Base-by-base conservation (phyloP, 2,888 invertebrate genomes). In the Parnassius mnemosyne region DNA sequence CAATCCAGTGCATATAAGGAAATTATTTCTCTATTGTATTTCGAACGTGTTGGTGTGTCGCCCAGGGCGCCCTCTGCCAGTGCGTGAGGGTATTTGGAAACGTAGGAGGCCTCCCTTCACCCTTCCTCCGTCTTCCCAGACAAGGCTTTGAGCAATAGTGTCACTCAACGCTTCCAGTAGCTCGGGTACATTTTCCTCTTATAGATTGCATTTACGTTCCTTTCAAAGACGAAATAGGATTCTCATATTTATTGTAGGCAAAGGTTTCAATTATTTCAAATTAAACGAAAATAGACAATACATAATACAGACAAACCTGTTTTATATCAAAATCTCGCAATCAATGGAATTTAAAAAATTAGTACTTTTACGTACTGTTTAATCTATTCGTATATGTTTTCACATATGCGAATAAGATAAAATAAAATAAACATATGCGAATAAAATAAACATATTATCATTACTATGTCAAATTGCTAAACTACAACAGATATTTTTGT, bases 21-120 rank as follows among this genome's bases (percentile, higher is more conserved):
- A 87, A 87, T 87, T 85, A 87, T 87, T 85, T 85, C 84, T 79
- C 83, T 84, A 86, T 84, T 83, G 83, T 83, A 87, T 87, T 85
- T 63, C 56, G 63, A 59, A 85, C 70, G 83, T 84, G 88, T 87
- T 87, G 84, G 84, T 81, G 86, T 77, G 79, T 84, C 75, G 73
- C 78, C 77, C 81, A 87, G 83, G 86, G 86, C 81, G 82, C 81
- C 81, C 82, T 87, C 81, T 82, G 81, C 62, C 81, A 80, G 83
- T 84, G 88, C 87, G 87, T 88, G 83, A 87, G 80, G 78, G 79
- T 79, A 83, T 83, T 83, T 74, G 75, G 80, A 73, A 81, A 77
- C 75, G 69, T 69, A 67, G 65, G 54, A 65, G 66, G 65, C 73
- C 72, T 70, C 68, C 65, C 69, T 68, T 69, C 68, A 65, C 64